Conservation (phyloP, 2,888 invertebrate species). For the Ypsolopha sequella region DNA sequence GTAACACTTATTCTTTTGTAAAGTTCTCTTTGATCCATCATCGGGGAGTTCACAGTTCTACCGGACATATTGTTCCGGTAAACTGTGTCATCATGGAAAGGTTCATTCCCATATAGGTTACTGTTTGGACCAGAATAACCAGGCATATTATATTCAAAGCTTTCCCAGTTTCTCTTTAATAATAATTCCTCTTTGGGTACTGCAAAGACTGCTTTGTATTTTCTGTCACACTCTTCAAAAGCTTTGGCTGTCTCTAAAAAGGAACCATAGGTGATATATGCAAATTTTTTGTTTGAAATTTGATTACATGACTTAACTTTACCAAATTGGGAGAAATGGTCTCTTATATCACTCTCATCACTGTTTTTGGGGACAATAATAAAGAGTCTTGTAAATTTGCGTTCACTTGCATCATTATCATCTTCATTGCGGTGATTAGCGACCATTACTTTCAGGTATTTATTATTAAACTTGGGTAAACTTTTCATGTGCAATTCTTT, state of each 20-base stretch:
- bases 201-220: constrained; percentile 91
- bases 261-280: constrained; percentile 85
- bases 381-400: constrained; percentile 79
- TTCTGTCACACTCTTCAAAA: constrained; percentile 88
- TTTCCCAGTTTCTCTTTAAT: constrained; percentile 43
- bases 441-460: constrained; percentile 91
- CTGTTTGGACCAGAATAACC: background rate
- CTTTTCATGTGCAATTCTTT: constrained; percentile 87
- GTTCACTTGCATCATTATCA: constrained; percentile 27
- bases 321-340: constrained; percentile 91
- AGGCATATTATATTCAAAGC: constrained; percentile 15
- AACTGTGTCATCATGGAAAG: background rate
- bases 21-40: constrained; percentile 36
- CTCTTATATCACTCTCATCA: constrained; percentile 80
- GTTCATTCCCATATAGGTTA: background rate
- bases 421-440: constrained; percentile 71
- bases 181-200: constrained; percentile 76
- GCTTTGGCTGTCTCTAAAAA: constrained; percentile 90
- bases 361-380: constrained; percentile 86
- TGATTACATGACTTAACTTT: constrained; percentile 81
- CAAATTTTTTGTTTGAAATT: constrained; percentile 85
- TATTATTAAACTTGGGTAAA: constrained; percentile 74
- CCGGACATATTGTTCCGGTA: background rate
- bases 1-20: constrained; percentile 78
- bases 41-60: constrained; percentile 5